phyloP scores from a whole-genome alignment of 2,888 invertebrate species.

The Melangyna quadrimaculata region DNA sequence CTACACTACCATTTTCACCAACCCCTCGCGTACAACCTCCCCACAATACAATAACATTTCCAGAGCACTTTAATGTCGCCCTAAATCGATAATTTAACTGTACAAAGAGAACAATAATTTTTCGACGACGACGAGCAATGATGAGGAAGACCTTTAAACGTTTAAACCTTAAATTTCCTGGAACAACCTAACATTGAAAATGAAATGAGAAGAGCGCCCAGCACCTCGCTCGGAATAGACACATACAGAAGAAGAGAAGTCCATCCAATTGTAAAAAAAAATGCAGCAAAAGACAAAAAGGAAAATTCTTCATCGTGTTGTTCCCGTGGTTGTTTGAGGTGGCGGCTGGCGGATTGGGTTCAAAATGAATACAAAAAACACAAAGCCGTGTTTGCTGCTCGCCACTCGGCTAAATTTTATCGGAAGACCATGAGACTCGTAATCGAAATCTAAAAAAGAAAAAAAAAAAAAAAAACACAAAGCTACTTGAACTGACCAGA shows the following conservation, averaged over 20 bases:
- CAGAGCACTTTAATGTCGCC: conserved; percentile 32
- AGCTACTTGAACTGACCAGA: conserved; percentile 3
- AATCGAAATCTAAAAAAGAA: neutral
- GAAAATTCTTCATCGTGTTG: conserved; percentile 49
- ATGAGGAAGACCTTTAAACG: conserved; percentile 21
- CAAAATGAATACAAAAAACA: conserved; percentile 12
- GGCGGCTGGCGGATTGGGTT: conserved; percentile 26
- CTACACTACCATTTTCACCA: conserved; percentile 19
- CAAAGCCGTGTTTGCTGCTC: conserved; percentile 43
- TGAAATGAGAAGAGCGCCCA: conserved; percentile 47
- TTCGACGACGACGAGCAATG: neutral
- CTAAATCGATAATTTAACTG: conserved; percentile 59
- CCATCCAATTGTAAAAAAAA: conserved; percentile 40
- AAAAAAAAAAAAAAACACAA: neutral
- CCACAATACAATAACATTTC: conserved; percentile 18
- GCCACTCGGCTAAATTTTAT: conserved; percentile 29
- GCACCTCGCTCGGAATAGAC: conserved; percentile 26
- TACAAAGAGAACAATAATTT: conserved; percentile 25
- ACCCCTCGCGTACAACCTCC: neutral
- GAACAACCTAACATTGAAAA: conserved; percentile 17
- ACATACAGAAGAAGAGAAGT: conserved; percentile 4
- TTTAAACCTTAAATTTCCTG: conserved; percentile 33
- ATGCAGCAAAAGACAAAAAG: conserved; percentile 48
- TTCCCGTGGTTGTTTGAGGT: conserved; percentile 35
- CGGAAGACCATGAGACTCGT: neutral